Percentiles rank a stretch among this genome's conserved stretches.
Conservation (phyloP, 2,797 vertebrate genomes). For the Chanos chanos region DNA sequence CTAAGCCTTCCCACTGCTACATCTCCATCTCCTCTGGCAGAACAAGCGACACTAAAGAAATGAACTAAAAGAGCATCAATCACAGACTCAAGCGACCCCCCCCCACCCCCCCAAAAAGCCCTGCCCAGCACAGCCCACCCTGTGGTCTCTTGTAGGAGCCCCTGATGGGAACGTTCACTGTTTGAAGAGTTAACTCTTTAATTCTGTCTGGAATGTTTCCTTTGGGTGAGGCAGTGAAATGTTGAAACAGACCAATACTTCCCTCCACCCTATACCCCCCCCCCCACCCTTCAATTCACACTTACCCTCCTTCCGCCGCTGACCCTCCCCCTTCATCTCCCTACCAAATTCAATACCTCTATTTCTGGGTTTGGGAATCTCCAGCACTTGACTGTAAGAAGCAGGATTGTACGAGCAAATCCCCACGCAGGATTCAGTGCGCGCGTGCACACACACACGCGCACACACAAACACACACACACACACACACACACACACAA, state of each 20-base stretch:
- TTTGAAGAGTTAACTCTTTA: slow-evolving; percentile 78
- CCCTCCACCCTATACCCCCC: slow-evolving; percentile 38
- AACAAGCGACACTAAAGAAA: no score
- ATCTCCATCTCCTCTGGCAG: slow-evolving; percentile 48
- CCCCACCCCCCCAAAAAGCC: slow-evolving; percentile 27
- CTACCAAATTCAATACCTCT: slow-evolving; percentile 75
- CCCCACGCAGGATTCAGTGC: background rate
- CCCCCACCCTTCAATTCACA: slow-evolving; percentile 24
- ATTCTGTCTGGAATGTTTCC: slow-evolving; percentile 80
- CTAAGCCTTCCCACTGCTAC: slow-evolving; percentile 52
- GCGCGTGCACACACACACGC: background rate
- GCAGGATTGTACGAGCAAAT: slow-evolving; percentile 54
- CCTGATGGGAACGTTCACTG: slow-evolving; percentile 68
- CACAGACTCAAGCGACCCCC: slow-evolving; percentile 20
- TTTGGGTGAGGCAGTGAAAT: slow-evolving; percentile 73
- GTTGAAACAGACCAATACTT: slow-evolving; percentile 63
- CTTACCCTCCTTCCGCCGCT: background rate
- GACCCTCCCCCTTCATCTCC: slow-evolving; percentile 56
- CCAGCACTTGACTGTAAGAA: slow-evolving; percentile 63
- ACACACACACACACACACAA: slow-evolving; percentile 4
- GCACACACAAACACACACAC: background rate
- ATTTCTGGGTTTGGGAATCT: slow-evolving; percentile 60
- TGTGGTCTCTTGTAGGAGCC: slow-evolving; percentile 56
- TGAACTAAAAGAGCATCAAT: slow-evolving; percentile 70
- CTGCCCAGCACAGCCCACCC: slow-evolving; percentile 18